phyloP scores from a whole-genome alignment of 2,113 vertebrate species.

The Anas platyrhynchos region DNA sequence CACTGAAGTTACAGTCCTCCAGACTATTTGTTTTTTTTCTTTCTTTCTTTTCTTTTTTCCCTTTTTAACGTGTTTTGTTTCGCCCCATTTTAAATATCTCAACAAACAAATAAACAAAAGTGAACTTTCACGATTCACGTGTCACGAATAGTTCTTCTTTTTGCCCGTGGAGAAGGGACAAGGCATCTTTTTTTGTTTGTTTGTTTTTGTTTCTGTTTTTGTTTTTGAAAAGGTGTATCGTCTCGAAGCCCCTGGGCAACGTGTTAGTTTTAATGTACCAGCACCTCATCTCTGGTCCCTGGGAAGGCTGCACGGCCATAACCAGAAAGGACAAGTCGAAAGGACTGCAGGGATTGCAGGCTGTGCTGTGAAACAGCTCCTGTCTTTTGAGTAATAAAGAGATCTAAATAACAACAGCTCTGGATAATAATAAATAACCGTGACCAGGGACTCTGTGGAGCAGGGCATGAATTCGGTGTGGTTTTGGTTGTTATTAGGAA shows the following conservation, averaged over 20 bases:
- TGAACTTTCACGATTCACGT: neutral
- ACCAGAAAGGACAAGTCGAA: neutral
- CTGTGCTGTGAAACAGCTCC: neutral
- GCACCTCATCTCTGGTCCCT: neutral
- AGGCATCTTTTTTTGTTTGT: neutral
- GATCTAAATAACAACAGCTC: neutral
- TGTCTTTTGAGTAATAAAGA: neutral
- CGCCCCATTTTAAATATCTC: neutral
- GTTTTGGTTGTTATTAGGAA: neutral
- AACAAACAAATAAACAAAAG: constrained; percentile 13
- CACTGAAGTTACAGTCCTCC: constrained; percentile 52
- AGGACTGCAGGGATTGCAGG: neutral
- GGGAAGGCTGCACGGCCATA: neutral
- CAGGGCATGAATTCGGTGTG: neutral
- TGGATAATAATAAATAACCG: neutral
- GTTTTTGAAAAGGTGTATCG: neutral
- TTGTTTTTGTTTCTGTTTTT: too few relatives aligned
- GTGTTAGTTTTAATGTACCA: constrained; percentile 33
- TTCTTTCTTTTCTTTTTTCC: constrained; percentile 48
- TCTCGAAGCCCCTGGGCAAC: neutral
- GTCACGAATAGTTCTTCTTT: neutral
- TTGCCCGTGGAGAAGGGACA: neutral
- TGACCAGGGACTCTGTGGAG: neutral
- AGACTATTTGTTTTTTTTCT: constrained; percentile 52
- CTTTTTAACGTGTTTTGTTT: constrained; percentile 35